phyloP scores from a whole-genome alignment of 2,113 vertebrate genomes.

The Pseudopodoces humilis region DNA sequence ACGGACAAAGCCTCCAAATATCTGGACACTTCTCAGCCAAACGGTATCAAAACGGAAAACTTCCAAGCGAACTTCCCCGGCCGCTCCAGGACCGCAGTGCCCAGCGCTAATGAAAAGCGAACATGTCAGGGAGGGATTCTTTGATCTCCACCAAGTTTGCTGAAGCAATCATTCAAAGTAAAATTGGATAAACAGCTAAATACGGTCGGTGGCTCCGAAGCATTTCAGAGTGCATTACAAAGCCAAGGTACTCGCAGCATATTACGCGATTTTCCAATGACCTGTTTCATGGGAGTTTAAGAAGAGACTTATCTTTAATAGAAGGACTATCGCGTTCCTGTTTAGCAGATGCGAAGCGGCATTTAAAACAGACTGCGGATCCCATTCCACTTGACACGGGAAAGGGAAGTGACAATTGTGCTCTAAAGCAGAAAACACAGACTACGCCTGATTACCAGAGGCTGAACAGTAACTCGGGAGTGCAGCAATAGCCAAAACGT shows the following conservation, averaged over 20 bases:
- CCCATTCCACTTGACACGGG: background rate
- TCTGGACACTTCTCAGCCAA: background rate
- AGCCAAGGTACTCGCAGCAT: slow-evolving; percentile 29
- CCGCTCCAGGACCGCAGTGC: background rate
- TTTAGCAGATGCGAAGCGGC: background rate
- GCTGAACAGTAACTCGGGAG: background rate
- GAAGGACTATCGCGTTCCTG: background rate
- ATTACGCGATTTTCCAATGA: slow-evolving; percentile 51
- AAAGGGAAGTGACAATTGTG: background rate
- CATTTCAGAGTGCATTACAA: slow-evolving; percentile 52
- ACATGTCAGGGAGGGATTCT: background rate
- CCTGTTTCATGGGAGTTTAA: slow-evolving; percentile 62
- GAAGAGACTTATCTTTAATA: slow-evolving; percentile 1
- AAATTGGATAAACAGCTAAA: slow-evolving; percentile 67
- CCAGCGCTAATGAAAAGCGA: slow-evolving; percentile 42
- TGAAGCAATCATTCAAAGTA: slow-evolving; percentile 59
- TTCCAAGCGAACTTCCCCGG: slow-evolving; percentile 11
- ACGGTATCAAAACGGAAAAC: slow-evolving; percentile 22
- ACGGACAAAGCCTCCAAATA: background rate
- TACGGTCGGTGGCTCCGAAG: slow-evolving; percentile 47
- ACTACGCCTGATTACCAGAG: slow-evolving; percentile 11
- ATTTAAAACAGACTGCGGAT: background rate
- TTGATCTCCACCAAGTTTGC: slow-evolving; percentile 69
- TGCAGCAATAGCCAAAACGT: background rate
- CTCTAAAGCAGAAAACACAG: slow-evolving; percentile 23